Percentiles rank a stretch among this genome's conserved stretches.
These are phyloP conservation scores for Julus scanicus DNA, from an alignment of 2,888 invertebrate species.

Conservation along the genomic window DNA sequence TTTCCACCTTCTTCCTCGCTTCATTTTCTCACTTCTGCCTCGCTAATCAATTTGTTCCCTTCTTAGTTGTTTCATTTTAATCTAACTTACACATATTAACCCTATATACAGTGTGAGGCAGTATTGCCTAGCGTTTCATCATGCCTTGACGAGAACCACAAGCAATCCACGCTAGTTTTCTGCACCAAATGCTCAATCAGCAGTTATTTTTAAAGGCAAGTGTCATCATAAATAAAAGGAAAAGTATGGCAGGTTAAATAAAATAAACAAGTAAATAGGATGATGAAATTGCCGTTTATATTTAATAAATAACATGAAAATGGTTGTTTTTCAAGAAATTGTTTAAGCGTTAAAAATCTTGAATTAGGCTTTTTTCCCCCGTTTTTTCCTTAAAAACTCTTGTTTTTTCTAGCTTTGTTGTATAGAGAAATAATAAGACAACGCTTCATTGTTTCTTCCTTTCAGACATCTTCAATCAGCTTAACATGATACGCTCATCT, in stretches of 20 bases:
- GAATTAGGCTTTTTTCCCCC: neutral
- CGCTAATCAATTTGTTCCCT: constrained; percentile 23
- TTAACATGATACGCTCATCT: neutral
- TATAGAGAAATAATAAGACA: constrained; percentile 15
- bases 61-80: constrained; percentile 37
- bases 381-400: neutral
- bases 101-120: neutral
- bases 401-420: neutral
- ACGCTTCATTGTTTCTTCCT: neutral
- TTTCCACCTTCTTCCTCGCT: constrained; percentile 22
- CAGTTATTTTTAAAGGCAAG: neutral
- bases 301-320: neutral
- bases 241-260: neutral
- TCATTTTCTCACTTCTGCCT: constrained; percentile 39
- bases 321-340: neutral
- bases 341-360: neutral
- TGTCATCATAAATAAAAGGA: neutral
- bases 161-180: neutral
- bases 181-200: constrained; percentile 2
- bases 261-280: neutral
- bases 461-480: neutral
- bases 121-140: neutral
- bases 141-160: neutral
- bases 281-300: neutral
- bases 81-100: constrained; percentile 3